Conservation (phyloP, 2,888 invertebrate genomes). For the Pterostichus niger region DNA sequence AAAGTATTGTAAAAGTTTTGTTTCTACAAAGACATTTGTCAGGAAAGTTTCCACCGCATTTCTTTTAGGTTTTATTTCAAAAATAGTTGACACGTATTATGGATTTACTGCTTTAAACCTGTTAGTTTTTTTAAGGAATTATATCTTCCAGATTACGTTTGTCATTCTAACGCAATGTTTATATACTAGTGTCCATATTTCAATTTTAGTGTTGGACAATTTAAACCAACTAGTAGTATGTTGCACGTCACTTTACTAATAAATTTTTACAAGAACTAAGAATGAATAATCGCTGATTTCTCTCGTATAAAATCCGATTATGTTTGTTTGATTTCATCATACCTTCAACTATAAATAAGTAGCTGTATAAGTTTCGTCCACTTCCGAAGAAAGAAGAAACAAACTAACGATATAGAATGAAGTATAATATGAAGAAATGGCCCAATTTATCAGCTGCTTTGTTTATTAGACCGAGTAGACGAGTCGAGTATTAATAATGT, state of each 20-base stretch:
- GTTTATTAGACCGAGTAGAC: constrained; percentile 9
- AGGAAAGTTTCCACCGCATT: neutral
- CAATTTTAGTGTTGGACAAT: constrained; percentile 7
- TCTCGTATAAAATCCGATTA: neutral
- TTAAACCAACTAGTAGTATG: neutral
- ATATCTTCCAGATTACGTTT: neutral
- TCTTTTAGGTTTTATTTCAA: neutral
- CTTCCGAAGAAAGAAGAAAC: too few species aligned
- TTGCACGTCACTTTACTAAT: neutral
- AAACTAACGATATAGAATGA: too few species aligned
- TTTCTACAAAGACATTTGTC: neutral
- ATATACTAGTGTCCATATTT: constrained; percentile 3
- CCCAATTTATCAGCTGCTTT: constrained; percentile 30
- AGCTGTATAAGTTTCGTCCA: neutral
- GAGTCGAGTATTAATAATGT: constrained; percentile 4
- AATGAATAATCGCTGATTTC: constrained; percentile 26
- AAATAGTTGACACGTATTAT: constrained; percentile 3
- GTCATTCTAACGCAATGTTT: constrained; percentile 14
- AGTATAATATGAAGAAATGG: neutral
- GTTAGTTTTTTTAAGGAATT: constrained; percentile 9
- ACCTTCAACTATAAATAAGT: neutral
- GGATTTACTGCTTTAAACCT: constrained; percentile 24
- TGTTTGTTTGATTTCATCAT: constrained; percentile 18
- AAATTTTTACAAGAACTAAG: neutral
- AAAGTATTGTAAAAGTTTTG: constrained; percentile 22